Evolutionary conservation across 2,797 vertebrate species (phyloP), one percentile per base, ranked within the genome.

Genomic region (Gymnothorax javanicus): DNA sequence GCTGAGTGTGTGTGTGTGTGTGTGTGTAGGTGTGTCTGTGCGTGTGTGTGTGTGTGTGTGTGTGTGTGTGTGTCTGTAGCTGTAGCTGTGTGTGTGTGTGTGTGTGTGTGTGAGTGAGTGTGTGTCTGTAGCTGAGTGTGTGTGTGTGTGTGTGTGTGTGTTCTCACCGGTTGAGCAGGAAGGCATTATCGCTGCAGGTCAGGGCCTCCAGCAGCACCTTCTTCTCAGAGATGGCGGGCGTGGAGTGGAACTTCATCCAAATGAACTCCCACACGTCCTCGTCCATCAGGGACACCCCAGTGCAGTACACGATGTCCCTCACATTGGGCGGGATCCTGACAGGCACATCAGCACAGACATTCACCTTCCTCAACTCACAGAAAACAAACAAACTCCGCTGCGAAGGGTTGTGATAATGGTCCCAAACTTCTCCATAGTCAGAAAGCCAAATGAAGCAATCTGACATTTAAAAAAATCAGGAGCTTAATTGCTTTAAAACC

Each of bases 221-320:
- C 95, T 99, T 99, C 95, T 99, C 98, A 0, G 98, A 99, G 2
- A 99, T 95, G 9, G 97, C 97, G 23, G 93, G 96, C 43, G 97
- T 96, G 1, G 98, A 99, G 95, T 99, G 98, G 89, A 99, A 99
- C 95, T 99, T 99, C 98, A 98, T 99, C 98, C 98, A 99, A 92
- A 99, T 98, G 92, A 99, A 99, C 91, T 99, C 98, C 98, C 98
- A 99, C 87, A 99, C 98, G 85, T 99, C 98, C 94, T 99, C 98
- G 90, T 99, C 98, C 95, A 99, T 97, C 89, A 99, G 93, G 0
- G 98, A 99, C 86, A 99, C 98, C 83, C 98, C 98, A 0, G 98
- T 99, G 92, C 98, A 99, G 95, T 99, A 99, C 7, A 99, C 98
- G 0, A 99, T 97, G 94, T 99, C 98, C 92, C 98, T 95, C 87